A percentile compares a stretch with the other conserved stretches of the same genome.
These are phyloP conservation scores for Diplazon laetatorius DNA, from an alignment of 2,888 invertebrate species.

Conservation along the genomic window DNA sequence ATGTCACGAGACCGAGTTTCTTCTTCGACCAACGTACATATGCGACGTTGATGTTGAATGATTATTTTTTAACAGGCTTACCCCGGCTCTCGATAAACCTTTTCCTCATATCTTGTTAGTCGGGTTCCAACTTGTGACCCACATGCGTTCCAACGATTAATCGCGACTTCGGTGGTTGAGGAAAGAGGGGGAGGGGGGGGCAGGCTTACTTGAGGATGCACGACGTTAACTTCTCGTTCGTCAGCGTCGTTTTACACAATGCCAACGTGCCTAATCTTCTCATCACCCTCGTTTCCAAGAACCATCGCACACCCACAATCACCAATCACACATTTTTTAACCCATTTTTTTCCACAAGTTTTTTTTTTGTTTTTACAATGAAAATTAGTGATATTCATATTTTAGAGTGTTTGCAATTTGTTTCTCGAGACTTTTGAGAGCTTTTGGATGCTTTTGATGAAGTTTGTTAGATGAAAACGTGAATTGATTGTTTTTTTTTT, in stretches of 20 bases:
- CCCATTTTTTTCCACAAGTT: too few species aligned
- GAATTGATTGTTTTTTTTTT: too few species aligned
- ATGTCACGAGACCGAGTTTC: not conserved
- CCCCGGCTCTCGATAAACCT: constrained; percentile 77
- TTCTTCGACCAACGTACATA: not conserved
- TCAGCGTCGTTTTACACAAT: constrained; percentile 11
- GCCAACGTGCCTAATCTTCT: constrained; percentile 4
- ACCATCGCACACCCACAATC: too few species aligned
- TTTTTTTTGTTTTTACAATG: too few species aligned
- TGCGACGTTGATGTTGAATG: constrained; percentile 48
- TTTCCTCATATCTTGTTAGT: constrained; percentile 79
- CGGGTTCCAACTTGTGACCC: constrained; percentile 80
- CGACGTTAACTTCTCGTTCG: constrained; percentile 19
- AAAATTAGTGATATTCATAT: too few species aligned
- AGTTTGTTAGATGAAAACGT: too few species aligned
- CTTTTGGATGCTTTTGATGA: too few species aligned
- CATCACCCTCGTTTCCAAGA: constrained; percentile 1
- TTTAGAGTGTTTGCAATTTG: too few species aligned
- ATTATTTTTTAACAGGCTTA: constrained; percentile 78
- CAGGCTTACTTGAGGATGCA: constrained; percentile 15
- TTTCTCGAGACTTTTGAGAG: too few species aligned
- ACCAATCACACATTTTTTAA: too few species aligned
- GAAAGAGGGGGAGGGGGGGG: too few species aligned
- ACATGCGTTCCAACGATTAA: constrained; percentile 79
- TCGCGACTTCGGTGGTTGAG: too few species aligned